Evolutionary conservation across 2,113 vertebrate genomes (phyloP).

Genomic region (Spheniscus mendiculus): DNA sequence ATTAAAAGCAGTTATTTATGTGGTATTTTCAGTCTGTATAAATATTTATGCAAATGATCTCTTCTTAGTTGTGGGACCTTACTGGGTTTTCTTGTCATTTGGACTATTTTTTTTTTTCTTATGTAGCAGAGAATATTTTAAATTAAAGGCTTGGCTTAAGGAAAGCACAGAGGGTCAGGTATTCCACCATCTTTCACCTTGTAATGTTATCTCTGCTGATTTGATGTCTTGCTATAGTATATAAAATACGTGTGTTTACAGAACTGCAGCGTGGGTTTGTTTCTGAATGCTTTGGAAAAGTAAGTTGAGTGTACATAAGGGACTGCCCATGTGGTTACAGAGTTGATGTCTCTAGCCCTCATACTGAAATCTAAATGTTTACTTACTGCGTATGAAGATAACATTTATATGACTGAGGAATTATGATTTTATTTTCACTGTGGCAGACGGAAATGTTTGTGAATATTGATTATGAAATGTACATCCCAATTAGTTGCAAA

Average conservation of each 20-base stretch:
- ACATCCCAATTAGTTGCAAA: neutral
- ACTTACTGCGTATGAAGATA: neutral
- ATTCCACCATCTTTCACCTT: neutral
- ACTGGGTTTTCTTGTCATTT: neutral
- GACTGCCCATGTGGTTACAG: neutral
- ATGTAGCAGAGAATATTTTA: neutral
- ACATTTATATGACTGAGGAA: neutral
- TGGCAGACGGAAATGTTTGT: neutral
- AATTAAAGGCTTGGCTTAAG: neutral
- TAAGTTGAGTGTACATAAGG: neutral
- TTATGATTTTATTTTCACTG: neutral
- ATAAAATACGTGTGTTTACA: neutral
- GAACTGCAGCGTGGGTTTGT: neutral
- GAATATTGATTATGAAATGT: neutral
- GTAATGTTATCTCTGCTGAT: neutral
- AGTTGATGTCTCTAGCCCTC: neutral
- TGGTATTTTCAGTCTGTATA: neutral
- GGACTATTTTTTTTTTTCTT: neutral
- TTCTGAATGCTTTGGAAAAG: neutral
- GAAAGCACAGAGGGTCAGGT: neutral
- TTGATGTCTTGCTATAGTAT: neutral
- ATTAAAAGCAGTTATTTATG: neutral
- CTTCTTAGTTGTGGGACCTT: neutral
- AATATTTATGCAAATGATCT: neutral
- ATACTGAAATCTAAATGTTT: neutral